A percentile compares a stretch with the other conserved stretches of the same genome.
These are phyloP conservation scores for Anoplolepis gracilipes DNA, from an alignment of 1,140 invertebrate species.

Conservation along the genomic window DNA sequence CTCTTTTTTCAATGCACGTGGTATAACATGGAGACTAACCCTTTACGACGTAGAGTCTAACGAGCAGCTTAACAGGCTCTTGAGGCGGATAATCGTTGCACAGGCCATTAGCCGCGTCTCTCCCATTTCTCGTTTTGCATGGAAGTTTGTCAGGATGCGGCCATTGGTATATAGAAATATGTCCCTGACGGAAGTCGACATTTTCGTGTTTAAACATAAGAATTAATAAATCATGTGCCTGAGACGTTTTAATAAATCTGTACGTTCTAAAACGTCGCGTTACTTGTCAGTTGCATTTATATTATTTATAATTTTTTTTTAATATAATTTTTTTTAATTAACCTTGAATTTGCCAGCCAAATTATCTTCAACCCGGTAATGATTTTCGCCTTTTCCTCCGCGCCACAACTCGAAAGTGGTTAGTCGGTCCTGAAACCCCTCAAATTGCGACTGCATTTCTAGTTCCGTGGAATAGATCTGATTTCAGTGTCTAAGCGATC, in stretches of 20 bases:
- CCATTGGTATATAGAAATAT: slow-evolving; percentile 83
- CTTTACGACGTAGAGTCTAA: slow-evolving; percentile 93
- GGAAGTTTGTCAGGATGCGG: slow-evolving; percentile 76
- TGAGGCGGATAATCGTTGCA: slow-evolving; percentile 89
- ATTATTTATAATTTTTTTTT: slow-evolving; percentile 14
- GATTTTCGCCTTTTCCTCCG: slow-evolving; percentile 89
- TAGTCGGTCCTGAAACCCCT: slow-evolving; percentile 92
- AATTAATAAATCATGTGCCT: background rate
- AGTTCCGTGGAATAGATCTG: slow-evolving; percentile 92
- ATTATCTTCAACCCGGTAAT: slow-evolving; percentile 88
- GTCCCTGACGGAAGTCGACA: slow-evolving; percentile 84
- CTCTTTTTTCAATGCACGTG: background rate
- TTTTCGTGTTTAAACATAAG: background rate
- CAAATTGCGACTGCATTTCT: slow-evolving; percentile 91
- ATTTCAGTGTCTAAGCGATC: slow-evolving; percentile 68
- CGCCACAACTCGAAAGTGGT: slow-evolving; percentile 91
- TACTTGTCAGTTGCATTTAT: background rate
- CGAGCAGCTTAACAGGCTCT: slow-evolving; percentile 89
- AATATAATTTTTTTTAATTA: slow-evolving; percentile 42
- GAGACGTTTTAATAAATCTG: background rate
- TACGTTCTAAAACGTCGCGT: background rate
- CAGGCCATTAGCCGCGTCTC: slow-evolving; percentile 84
- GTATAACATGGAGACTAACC: slow-evolving; percentile 79
- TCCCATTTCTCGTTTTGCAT: slow-evolving; percentile 80
- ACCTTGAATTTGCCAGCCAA: slow-evolving; percentile 90